These are phyloP conservation scores for Calephelis virginiensis DNA, from an alignment of 1,140 invertebrate genomes.

Conservation along the genomic window DNA sequence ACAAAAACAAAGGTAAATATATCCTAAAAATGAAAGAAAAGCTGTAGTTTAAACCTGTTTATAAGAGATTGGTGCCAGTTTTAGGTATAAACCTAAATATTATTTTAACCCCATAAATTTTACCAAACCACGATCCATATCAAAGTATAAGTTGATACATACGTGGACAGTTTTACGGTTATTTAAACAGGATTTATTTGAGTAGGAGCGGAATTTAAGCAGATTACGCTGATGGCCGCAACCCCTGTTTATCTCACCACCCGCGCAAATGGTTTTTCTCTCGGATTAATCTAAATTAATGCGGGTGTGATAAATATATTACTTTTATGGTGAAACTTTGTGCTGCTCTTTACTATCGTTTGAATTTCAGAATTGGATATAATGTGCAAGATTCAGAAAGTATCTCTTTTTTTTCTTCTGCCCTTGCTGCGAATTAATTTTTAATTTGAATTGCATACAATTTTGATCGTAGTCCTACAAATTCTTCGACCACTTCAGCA, in stretches of 20 bases:
- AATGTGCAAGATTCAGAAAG: too few relatives aligned
- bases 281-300: conserved; percentile 27
- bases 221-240: conserved; percentile 38
- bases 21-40: too few relatives aligned
- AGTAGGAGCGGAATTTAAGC: conserved; percentile 42
- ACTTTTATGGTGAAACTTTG: background rate
- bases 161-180: conserved; percentile 47
- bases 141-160: conserved; percentile 37
- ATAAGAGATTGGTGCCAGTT: too few relatives aligned
- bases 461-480: too few relatives aligned
- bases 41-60: too few relatives aligned
- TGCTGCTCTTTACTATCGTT: background rate
- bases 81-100: too few relatives aligned
- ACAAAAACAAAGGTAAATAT: too few relatives aligned
- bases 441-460: too few relatives aligned
- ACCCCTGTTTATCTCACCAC: conserved; percentile 35
- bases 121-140: conserved; percentile 39
- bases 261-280: conserved; percentile 31
- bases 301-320: conserved; percentile 4
- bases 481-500: too few relatives aligned
- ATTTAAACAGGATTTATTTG: conserved; percentile 52
- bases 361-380: too few relatives aligned
- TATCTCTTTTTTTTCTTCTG: too few relatives aligned
- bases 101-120: conserved; percentile 19
- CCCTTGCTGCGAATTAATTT: too few relatives aligned